Conservation (phyloP, 1,140 invertebrate species). For the Brachionus calyciflorus region DNA sequence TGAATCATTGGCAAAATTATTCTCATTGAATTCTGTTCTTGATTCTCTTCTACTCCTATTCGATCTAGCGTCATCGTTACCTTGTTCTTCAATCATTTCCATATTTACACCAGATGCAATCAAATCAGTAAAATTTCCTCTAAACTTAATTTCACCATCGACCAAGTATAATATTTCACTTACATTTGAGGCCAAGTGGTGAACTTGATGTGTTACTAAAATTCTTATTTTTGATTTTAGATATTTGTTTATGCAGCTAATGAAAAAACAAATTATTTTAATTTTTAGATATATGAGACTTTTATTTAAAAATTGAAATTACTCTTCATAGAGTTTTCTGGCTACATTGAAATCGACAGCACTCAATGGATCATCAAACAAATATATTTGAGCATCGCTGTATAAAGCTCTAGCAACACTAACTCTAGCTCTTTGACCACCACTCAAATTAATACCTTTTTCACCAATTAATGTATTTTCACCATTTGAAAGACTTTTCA, state of each 20-base stretch:
- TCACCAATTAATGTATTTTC: constrained; percentile 86
- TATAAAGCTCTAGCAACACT: constrained; percentile 74
- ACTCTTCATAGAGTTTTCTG: constrained; percentile 85
- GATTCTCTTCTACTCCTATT: background rate
- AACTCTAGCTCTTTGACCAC: constrained; percentile 84
- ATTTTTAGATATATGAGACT: constrained; percentile 67
- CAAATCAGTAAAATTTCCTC: constrained; percentile 9
- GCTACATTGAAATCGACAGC: constrained; percentile 86
- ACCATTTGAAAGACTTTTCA: constrained; percentile 69
- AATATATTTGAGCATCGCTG: constrained; percentile 73
- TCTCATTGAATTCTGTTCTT: background rate
- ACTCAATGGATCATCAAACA: constrained; percentile 77
- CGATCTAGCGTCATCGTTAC: background rate
- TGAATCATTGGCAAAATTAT: background rate
- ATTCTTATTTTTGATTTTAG: constrained; percentile 73
- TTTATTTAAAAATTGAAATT: constrained; percentile 67
- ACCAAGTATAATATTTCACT: constrained; percentile 74
- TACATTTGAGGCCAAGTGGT: constrained; percentile 74
- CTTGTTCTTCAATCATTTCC: constrained; percentile 24
- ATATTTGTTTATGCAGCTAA: constrained; percentile 65
- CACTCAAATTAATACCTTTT: constrained; percentile 76
- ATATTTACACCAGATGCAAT: background rate
- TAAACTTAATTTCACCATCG: constrained; percentile 59
- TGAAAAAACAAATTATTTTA: background rate
- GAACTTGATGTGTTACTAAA: constrained; percentile 79